Percentiles rank a stretch among this genome's conserved stretches.
phyloP scores from a whole-genome alignment of 2,888 invertebrate genomes.

The Eupithecia vulgata region DNA sequence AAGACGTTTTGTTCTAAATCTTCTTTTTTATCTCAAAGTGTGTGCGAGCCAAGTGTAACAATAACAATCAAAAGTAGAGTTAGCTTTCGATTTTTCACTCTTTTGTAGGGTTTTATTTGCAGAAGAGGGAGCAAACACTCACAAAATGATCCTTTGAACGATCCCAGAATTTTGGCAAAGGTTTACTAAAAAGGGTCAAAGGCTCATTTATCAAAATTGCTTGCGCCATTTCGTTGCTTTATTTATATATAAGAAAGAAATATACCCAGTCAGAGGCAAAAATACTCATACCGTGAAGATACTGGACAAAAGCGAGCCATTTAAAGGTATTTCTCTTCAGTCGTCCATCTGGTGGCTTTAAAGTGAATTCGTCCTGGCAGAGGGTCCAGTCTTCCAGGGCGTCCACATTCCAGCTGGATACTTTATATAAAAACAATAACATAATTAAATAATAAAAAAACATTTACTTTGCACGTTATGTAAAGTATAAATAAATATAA shows the following conservation, averaged over 20 bases:
- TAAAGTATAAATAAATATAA: no score
- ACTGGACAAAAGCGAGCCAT: conserved; percentile 74
- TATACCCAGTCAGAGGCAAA: background rate
- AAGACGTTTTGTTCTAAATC: no score
- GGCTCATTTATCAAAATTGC: background rate
- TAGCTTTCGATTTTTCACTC: no score
- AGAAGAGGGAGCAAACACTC: background rate
- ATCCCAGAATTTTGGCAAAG: background rate
- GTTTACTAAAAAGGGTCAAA: no score
- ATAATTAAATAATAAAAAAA: no score
- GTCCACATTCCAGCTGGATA: conserved; percentile 45
- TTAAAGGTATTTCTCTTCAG: conserved; percentile 66
- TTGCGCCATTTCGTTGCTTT: no score
- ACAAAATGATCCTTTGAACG: background rate
- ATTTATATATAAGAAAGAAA: no score
- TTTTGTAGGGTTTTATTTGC: no score
- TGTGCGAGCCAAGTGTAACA: no score
- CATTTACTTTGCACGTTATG: no score
- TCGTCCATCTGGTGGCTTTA: conserved; percentile 70
- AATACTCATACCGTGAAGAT: conserved; percentile 63
- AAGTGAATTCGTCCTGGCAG: conserved; percentile 69
- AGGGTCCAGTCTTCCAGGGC: conserved; percentile 60
- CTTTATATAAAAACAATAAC: background rate
- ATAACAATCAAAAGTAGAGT: no score
- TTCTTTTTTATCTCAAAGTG: no score